Evolutionary conservation across 2,113 vertebrate genomes (phyloP).

Genomic region (Spermophilus dauricus): DNA sequence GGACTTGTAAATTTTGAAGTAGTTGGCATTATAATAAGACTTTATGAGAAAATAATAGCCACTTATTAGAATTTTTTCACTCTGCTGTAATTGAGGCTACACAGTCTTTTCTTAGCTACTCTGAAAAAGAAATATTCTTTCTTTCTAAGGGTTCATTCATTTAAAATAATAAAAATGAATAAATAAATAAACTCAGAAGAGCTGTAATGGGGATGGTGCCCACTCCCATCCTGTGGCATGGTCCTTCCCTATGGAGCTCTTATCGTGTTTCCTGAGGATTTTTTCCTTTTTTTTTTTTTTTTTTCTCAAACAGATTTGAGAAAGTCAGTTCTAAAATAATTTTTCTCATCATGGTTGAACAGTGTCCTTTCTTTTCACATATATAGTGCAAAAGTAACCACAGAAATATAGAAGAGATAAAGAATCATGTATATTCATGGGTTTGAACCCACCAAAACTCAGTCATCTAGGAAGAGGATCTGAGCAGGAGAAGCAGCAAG

Average conservation of each 20-base stretch:
- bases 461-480: neutral
- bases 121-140: slow-evolving; percentile 59
- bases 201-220: neutral
- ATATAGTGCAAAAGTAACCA: neutral
- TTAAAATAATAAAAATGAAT: slow-evolving; percentile 63
- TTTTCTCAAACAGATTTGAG: neutral
- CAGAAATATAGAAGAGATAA: neutral
- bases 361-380: slow-evolving; percentile 12
- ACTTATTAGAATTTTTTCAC: slow-evolving; percentile 33
- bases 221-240: neutral
- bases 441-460: neutral
- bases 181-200: slow-evolving; percentile 41
- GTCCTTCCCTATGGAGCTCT: neutral
- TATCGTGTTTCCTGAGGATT: neutral
- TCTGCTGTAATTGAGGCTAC: slow-evolving; percentile 3
- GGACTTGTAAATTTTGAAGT: slow-evolving; percentile 63
- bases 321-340: slow-evolving; percentile 39
- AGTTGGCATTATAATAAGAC: slow-evolving; percentile 47
- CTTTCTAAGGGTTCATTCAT: slow-evolving; percentile 56
- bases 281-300: neutral
- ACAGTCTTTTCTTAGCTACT: slow-evolving; percentile 53
- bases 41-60: slow-evolving; percentile 64
- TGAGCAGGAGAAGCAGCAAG: neutral
- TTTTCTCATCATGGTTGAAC: neutral
- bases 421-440: neutral